Evolutionary conservation across 2,888 invertebrate genomes (phyloP), one percentile per base, ranked within the genome.

Genomic region (Sussaba pulchella): DNA sequence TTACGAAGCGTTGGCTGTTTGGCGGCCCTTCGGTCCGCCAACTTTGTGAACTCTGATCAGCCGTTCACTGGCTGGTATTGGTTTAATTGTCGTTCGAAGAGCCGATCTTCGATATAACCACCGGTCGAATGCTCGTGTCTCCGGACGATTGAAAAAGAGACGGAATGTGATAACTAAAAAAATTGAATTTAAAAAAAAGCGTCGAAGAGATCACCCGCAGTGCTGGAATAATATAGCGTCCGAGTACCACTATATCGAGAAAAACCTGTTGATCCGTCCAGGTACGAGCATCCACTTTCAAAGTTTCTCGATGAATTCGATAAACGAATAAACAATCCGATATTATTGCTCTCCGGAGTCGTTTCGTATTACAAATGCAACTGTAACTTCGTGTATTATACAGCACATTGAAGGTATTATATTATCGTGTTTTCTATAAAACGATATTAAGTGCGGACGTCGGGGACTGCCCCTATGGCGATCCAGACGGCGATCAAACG

Each of bases 1-100:
- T 78, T 88, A 85, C 89, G 89, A 89, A 89, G 87, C 88, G 87
- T 88, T 87, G 84, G 87, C 83, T 82, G 81, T 82, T 83, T 82
- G 81, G 50, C 61, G 41, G 17, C 61, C 19, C 31, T 24, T 17
- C 41, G 43, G 83, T 83, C 83, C 82, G 76, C 81, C 83, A 54
- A 6, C 2, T 73, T 75, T 84, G 81, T 86, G 84, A 81, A 84
- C 74, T 70, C 89, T 88, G 90, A 88, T 90, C 89, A 89, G 89
- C 87, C 82, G 84, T 87, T 85, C 85, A 85, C 79, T 85, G 85
- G 86, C 85, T 84, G 80, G 31, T 76, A 83, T 76, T 84, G 83
- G 84, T 85, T 88, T 84, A 86, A 87, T 87, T 84, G 86, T 88
- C 88, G 84, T 87, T 87, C 86, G 87, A 83, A 84, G 81, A 75